These are phyloP conservation scores for Drosophila mercatorum DNA, from an alignment of 2,888 invertebrate genomes.

Conservation along the genomic window DNA sequence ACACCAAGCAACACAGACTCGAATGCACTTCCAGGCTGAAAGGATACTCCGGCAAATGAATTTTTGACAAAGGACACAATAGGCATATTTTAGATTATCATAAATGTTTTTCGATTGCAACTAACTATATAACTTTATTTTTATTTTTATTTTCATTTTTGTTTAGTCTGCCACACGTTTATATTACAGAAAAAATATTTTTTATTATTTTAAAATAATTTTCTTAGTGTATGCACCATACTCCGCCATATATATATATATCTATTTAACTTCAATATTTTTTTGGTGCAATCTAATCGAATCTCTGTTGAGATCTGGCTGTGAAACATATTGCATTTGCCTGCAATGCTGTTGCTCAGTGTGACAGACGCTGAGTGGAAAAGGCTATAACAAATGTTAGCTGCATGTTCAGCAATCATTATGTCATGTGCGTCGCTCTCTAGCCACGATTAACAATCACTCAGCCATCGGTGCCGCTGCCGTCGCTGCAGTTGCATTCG, in stretches of 20 bases:
- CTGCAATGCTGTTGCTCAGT: slow-evolving; percentile 28
- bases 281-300: background rate
- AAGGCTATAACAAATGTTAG: slow-evolving; percentile 65
- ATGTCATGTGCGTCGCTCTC: slow-evolving; percentile 57
- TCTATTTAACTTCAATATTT: background rate
- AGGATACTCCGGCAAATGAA: background rate
- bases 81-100: too few species aligned
- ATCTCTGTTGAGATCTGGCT: background rate
- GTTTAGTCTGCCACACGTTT: too few species aligned
- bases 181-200: too few species aligned
- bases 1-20: slow-evolving; percentile 23
- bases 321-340: background rate
- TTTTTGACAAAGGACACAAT: too few species aligned
- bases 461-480: slow-evolving; percentile 25
- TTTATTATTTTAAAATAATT: too few species aligned
- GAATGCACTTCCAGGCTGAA: background rate
- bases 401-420: slow-evolving; percentile 62
- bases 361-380: slow-evolving; percentile 23
- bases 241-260: too few species aligned
- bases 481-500: slow-evolving; percentile 17
- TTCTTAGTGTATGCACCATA: too few species aligned
- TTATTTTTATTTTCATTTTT: too few species aligned
- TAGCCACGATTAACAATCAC: slow-evolving; percentile 57
- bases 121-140: too few species aligned
- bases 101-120: too few species aligned